phyloP scores from a whole-genome alignment of 1,140 invertebrate genomes.

The Drosophila pseudoananassae region DNA sequence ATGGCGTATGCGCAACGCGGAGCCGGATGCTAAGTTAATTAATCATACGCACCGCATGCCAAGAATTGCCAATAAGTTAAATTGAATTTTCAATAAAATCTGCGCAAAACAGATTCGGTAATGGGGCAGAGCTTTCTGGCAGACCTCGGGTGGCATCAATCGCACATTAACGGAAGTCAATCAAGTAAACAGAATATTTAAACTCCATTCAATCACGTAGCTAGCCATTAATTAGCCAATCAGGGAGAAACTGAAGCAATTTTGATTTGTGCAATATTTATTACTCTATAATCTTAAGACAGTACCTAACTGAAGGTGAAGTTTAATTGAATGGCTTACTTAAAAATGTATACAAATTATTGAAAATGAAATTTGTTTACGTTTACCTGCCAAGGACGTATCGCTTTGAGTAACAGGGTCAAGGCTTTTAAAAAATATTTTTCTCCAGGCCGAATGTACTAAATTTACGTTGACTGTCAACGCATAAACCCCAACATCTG shows the following conservation, averaged over 20 bases:
- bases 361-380: too few relatives aligned
- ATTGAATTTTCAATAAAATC: slow-evolving; percentile 59
- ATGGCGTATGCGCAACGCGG: slow-evolving; percentile 48
- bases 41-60: slow-evolving; percentile 66
- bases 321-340: too few relatives aligned
- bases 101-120: slow-evolving; percentile 33
- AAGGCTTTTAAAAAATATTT: neutral
- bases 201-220: neutral
- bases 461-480: slow-evolving; percentile 16
- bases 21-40: slow-evolving; percentile 55
- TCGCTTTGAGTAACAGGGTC: neutral
- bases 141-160: slow-evolving; percentile 33
- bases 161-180: slow-evolving; percentile 8
- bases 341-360: too few relatives aligned
- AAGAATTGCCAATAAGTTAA: slow-evolving; percentile 55
- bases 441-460: neutral
- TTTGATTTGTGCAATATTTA: neutral
- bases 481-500: slow-evolving; percentile 23
- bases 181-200: slow-evolving; percentile 16
- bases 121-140: slow-evolving; percentile 14
- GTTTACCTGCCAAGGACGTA: too few relatives aligned
- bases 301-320: too few relatives aligned
- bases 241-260: neutral
- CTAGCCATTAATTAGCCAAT: neutral
- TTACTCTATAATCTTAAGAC: neutral